Conservation (phyloP, 2,113 vertebrate genomes). For the Camarhynchus parvulus region DNA sequence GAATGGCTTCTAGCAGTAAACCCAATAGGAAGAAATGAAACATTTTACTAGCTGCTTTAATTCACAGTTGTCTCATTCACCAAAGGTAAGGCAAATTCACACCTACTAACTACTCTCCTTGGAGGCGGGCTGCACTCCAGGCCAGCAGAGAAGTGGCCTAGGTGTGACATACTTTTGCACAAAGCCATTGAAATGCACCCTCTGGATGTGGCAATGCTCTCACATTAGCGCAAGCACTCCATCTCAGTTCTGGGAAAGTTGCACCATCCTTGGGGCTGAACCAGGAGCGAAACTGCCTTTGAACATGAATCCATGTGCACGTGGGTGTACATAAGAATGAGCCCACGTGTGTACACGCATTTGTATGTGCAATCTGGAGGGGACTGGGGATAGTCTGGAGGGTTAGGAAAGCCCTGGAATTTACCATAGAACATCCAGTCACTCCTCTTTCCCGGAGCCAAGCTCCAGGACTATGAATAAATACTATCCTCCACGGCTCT, state of each 20-base stretch:
- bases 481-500: neutral
- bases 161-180: constrained; percentile 19
- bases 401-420: neutral
- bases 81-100: neutral
- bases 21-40: neutral
- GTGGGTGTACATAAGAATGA: neutral
- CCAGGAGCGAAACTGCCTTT: neutral
- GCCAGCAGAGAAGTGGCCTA: neutral
- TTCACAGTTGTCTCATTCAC: neutral
- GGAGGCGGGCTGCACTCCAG: neutral
- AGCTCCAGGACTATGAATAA: neutral
- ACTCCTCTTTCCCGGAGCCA: neutral
- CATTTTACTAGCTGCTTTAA: neutral
- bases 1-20: constrained; percentile 13
- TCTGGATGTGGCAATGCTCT: neutral
- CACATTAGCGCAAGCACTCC: neutral
- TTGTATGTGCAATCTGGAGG: neutral
- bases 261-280: neutral
- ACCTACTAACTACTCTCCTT: constrained; percentile 18
- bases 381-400: neutral
- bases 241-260: accelerated
- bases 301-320: neutral
- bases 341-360: accelerated
- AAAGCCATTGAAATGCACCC: neutral
- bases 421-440: neutral